Conservation (phyloP, 2,888 invertebrate genomes). For the Ecdyonurus torrentis region DNA sequence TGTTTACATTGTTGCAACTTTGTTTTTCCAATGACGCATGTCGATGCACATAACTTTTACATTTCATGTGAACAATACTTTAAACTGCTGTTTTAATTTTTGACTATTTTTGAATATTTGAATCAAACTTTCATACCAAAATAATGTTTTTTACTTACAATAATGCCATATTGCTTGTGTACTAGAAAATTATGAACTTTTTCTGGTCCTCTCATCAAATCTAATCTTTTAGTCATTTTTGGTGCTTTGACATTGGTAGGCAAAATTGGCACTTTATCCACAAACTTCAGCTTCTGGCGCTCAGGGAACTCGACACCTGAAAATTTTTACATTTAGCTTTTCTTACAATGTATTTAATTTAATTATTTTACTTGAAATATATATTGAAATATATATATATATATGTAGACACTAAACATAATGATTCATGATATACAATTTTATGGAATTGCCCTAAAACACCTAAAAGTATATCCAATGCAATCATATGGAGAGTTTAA, state of each 20-base stretch:
- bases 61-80: too few species aligned
- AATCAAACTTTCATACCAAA: too few species aligned
- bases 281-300: conserved; percentile 44
- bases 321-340: neutral
- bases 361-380: neutral
- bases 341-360: neutral
- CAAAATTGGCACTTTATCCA: conserved; percentile 56
- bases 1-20: too few species aligned
- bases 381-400: neutral
- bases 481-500: too few species aligned
- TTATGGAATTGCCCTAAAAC: too few species aligned
- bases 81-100: too few species aligned
- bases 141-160: too few species aligned
- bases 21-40: too few species aligned
- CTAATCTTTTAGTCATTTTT: conserved; percentile 69
- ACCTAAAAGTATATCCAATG: neutral
- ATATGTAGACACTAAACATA: neutral
- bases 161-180: conserved; percentile 84
- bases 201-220: conserved; percentile 87
- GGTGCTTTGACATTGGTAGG: conserved; percentile 49
- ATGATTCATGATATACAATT: neutral
- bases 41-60: too few species aligned
- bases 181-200: conserved; percentile 63
- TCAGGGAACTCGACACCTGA: conserved; percentile 58
- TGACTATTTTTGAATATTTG: too few species aligned